Conservation (phyloP, 1,140 invertebrate species). For the Drosophila subobscura region DNA sequence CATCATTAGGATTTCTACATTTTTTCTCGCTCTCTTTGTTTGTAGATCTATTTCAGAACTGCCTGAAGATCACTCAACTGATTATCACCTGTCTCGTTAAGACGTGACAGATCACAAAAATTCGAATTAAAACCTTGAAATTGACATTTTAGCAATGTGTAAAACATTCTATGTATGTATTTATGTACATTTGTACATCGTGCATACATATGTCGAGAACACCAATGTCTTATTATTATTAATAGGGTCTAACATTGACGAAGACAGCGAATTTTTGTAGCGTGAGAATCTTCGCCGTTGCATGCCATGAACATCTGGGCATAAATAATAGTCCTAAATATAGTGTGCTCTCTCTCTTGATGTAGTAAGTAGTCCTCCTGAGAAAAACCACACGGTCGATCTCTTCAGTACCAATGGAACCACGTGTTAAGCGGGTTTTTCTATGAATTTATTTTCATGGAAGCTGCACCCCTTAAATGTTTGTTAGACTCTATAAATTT, state of each 20-base stretch:
- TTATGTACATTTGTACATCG: no score
- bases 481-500: conserved; percentile 1
- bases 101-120: conserved; percentile 36
- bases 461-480: not conserved
- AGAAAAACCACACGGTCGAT: conserved; percentile 45
- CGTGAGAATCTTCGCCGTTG: not conserved
- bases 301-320: not conserved
- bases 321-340: no score
- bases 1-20: conserved; percentile 6
- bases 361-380: not conserved
- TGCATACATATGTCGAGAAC: not conserved
- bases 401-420: conserved; percentile 38
- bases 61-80: not conserved
- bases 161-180: not conserved
- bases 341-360: not conserved
- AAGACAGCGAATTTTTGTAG: not conserved
- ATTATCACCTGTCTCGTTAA: conserved; percentile 28
- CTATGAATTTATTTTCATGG: conserved; percentile 6
- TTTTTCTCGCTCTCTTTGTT: conserved; percentile 3
- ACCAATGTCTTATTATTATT: conserved; percentile 18
- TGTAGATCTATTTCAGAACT: conserved; percentile 18
- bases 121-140: conserved; percentile 31
- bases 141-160: conserved; percentile 5
- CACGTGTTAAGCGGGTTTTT: conserved; percentile 47
- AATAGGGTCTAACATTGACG: not conserved